Evolutionary conservation across 30 jellyfish, hydroid and myxozoan species (phyloP), one percentile per base, ranked within the genome.

Genomic region (Morbakka virulenta): DNA sequence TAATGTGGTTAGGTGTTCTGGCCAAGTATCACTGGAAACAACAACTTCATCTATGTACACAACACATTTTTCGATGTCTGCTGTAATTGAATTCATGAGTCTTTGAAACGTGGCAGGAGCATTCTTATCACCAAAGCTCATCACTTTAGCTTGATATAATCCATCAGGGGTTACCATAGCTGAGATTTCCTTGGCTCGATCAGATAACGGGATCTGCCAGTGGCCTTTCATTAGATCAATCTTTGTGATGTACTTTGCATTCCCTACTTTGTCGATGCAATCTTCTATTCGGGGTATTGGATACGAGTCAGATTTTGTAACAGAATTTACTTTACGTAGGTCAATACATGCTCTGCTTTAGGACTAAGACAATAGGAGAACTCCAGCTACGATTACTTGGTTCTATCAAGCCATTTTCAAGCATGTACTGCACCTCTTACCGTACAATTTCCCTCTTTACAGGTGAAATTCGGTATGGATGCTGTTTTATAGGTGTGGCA

Each of bases 101-200:
- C 96, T 79, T 63, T 79, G 88, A 53, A 79, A 86, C 28, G 87
- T 74, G 1, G 88, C 86, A 9, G 94, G 96, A 52, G 94, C 89
- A 52, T 69, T 71, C 20, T 81, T 35, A n/a, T 76, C 27, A 9
- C 96, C 96, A 69, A 77, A 86, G 53, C 88, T 81, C 75, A 86
- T 67, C 9, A 49, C 82, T 17, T 67, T 77, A 32, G 69, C 77
- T 69, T 67, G 76, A 50, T 48, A 84, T 22, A 27, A 80, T 4
- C 95, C 95, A 26, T 51, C 47, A 32, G 62, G 20, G 3, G 95
- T 71, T 28, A 85, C n/a, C 62, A 87, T 78, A 11, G 96, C 95
- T 3, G 94, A 71, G 9, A 33, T 75, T 66, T 64, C 95, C 41
- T 50, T 41, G 3, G 74, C 63, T n/a, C 62, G 30, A 13, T 35